A percentile compares a stretch with the other conserved stretches of the same genome.
phyloP scores from a whole-genome alignment of 53 echinoderm and acorn worm species.

The Echinometra lucunter region DNA sequence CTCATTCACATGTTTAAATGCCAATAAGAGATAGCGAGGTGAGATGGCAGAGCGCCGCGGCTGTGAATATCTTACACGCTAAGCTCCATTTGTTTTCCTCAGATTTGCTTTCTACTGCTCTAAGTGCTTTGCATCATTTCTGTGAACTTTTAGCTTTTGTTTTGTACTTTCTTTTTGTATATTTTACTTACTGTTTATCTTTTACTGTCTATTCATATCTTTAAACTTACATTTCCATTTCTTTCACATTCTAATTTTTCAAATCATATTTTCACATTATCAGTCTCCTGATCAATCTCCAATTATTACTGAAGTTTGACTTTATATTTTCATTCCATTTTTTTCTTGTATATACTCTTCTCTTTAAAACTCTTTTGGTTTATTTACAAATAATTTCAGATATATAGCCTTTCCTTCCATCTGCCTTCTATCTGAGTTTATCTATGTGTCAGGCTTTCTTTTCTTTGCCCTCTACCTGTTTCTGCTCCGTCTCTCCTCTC shows the following conservation, averaged over 20 bases:
- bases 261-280: neutral
- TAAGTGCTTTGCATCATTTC: neutral
- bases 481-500: too few species aligned
- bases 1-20: slow-evolving; percentile 23
- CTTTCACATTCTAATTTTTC: neutral
- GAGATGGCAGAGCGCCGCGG: neutral
- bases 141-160: neutral
- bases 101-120: neutral
- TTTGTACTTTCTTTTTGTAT: neutral
- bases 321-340: too few species aligned
- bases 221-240: too few species aligned
- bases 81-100: neutral
- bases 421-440: too few species aligned
- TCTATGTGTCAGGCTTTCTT: too few species aligned
- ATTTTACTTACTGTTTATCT: neutral
- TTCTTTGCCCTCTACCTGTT: too few species aligned
- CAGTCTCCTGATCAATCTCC: neutral
- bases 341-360: too few species aligned
- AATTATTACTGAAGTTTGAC: too few species aligned
- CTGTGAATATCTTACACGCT: neutral
- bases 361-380: too few species aligned
- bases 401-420: too few species aligned
- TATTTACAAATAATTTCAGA: too few species aligned
- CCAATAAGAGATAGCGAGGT: slow-evolving; percentile 3
- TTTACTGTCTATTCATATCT: too few species aligned